A percentile compares a stretch with the other conserved stretches of the same genome.
Evolutionary conservation across 2,797 vertebrate genomes (phyloP).

Genomic region (Heliangelus exortis): DNA sequence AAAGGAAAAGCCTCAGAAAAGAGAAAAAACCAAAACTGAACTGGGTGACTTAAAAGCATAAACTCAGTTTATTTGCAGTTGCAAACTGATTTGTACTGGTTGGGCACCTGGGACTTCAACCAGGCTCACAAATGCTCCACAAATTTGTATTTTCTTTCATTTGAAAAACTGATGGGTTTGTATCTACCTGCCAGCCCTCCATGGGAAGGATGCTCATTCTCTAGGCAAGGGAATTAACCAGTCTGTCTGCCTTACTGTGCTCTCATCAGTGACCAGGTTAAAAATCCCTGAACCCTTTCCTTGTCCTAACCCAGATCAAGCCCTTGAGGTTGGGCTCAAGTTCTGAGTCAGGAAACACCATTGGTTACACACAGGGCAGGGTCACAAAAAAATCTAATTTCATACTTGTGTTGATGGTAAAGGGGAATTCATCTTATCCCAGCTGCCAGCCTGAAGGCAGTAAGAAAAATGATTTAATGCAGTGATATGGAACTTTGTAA

Average conservation of each 20-base stretch:
- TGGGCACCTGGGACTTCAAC: neutral
- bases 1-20: neutral
- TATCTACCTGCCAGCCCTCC: neutral
- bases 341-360: neutral
- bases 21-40: neutral
- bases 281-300: neutral
- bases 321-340: neutral
- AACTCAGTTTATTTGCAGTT: neutral
- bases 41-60: neutral
- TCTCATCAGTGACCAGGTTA: neutral
- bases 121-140: neutral
- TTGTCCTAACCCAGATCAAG: neutral
- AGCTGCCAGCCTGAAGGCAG: neutral
- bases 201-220: neutral
- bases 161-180: neutral
- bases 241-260: neutral
- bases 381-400: neutral
- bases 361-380: fast-evolving
- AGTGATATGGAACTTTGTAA: neutral
- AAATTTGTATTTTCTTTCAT: neutral
- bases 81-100: neutral
- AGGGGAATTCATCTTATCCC: neutral
- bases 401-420: neutral
- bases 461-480: neutral
- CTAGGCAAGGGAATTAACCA: neutral